Evolutionary conservation across 2,113 vertebrate genomes (phyloP), one percentile per base, ranked within the genome.

Genomic region (Tringa solitaria): DNA sequence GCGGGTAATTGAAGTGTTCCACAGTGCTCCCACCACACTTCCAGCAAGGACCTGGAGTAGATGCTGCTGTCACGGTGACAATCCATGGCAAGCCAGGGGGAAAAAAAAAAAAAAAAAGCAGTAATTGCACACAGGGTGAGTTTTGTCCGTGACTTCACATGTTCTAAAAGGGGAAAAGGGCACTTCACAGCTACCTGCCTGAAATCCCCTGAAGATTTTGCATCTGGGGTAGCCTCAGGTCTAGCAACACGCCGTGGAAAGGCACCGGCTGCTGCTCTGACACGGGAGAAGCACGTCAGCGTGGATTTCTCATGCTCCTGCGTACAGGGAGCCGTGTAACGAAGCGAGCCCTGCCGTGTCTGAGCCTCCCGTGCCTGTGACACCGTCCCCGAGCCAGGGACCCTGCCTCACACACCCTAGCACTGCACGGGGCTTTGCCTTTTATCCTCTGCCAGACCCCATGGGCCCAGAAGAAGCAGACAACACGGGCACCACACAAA

Each of bases 361-460:
- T 5, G 57, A 85, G 70, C 70, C 74, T 63, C 46, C 33, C 1
- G 39, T 8, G 82, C 9, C 1, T 2, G 48, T 9, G 45, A 27
- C 28, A 1, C 51, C 22, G 12, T 6, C 30, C 65, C 73, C 10
- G 27, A 73, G 41, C 35, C 59, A 57, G 73, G 39, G 50, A 41
- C 59, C 4, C 3, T 2, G 35, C 9, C 14, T 43, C 1, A 0
- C 46, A 14, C 6, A 0, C 20, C 8, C 61, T 78, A 54, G 15
- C 46, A 1, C 65, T 18, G 53, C 8, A 3, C 23, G 10, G 26
- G 33, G 26, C 6, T 46, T 82, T 75, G 69, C 43, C 43, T 85
- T 89, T 92, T 46, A 56, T 72, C 86, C 60, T n/a, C 78, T 56
- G 74, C 92, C 94, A 76, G 39, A 51, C 33, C 80, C 83, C 86